phyloP scores from a whole-genome alignment of 2,113 vertebrate genomes.

The Melanostigma gelatinosum region DNA sequence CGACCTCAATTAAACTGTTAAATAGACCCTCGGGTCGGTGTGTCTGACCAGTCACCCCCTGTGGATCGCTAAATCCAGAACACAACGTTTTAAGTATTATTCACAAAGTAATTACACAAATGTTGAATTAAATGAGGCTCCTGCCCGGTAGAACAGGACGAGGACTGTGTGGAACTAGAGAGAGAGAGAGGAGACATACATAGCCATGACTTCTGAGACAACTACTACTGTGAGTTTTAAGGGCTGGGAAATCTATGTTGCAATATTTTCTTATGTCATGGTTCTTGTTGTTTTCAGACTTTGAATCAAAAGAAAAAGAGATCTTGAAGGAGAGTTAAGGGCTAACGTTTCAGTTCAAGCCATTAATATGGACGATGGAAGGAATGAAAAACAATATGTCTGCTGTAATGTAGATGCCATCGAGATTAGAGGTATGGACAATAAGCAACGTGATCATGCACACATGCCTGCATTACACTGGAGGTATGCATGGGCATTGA shows the following conservation, averaged over 20 bases:
- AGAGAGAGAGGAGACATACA: constrained; percentile 2
- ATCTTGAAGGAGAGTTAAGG: constrained; percentile 40
- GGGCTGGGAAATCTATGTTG: constrained; percentile 62
- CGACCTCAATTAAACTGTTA: constrained; percentile 69
- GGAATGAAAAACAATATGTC: neutral
- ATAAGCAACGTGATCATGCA: neutral
- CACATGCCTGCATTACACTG: neutral
- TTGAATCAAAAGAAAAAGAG: neutral
- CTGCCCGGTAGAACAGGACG: constrained; percentile 1
- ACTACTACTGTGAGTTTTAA: constrained; percentile 43
- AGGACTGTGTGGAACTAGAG: constrained; percentile 23
- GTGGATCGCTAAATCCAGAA: constrained; percentile 51
- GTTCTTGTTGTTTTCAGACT: constrained; percentile 17
- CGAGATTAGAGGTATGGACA: neutral
- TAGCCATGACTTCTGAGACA: constrained; percentile 21
- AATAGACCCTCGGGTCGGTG: constrained; percentile 56
- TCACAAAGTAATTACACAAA: constrained; percentile 66
- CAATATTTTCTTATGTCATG: constrained; percentile 47
- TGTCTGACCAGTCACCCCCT: constrained; percentile 48
- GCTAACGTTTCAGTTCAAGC: constrained; percentile 40
- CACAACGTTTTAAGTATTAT: constrained; percentile 54
- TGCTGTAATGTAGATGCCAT: neutral
- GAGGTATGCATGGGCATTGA: neutral
- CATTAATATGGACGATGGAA: neutral
- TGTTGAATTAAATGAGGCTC: constrained; percentile 61